Evolutionary conservation across 2,113 vertebrate species (phyloP).

Genomic region (Climacteris rufus): DNA sequence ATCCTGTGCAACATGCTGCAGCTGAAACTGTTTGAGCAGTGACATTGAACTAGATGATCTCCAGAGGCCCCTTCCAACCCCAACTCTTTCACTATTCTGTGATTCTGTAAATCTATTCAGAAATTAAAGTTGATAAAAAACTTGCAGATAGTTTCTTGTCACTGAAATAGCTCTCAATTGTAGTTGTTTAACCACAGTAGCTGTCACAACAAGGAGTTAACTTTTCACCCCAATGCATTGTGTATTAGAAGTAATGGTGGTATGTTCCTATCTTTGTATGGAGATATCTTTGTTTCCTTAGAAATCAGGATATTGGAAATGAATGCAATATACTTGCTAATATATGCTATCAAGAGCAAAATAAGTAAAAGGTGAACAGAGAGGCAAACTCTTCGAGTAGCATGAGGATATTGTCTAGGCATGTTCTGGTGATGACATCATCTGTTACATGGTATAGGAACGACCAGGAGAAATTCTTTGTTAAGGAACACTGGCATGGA

Average conservation of each 20-base stretch:
- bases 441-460: neutral
- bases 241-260: neutral
- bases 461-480: neutral
- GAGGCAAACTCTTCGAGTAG: neutral
- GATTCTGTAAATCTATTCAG: neutral
- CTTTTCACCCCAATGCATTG: neutral
- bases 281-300: neutral
- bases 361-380: neutral
- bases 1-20: neutral
- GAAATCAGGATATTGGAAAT: neutral
- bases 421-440: neutral
- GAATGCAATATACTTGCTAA: neutral
- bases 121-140: neutral
- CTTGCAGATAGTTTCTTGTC: neutral
- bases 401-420: neutral
- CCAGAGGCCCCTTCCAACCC: neutral
- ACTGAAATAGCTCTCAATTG: neutral
- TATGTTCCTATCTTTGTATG: neutral
- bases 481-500: neutral
- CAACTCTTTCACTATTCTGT: neutral
- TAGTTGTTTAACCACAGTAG: neutral
- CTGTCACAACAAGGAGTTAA: neutral
- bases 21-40: neutral
- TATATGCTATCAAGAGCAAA: neutral
- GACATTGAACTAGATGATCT: neutral